Conservation (phyloP, 2,888 invertebrate genomes). For the Tachina fera region DNA sequence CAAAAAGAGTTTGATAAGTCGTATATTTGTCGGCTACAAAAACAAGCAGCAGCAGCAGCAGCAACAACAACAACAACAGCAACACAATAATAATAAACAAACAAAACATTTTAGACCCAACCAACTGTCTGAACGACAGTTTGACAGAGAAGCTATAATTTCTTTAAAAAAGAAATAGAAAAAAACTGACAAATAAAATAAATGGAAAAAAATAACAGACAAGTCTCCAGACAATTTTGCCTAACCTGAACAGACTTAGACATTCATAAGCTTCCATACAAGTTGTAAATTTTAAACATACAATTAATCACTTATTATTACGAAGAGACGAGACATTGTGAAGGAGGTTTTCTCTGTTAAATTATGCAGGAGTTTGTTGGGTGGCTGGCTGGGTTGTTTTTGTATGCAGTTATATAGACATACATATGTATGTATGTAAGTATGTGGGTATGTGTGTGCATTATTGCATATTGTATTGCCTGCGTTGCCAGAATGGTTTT, state of each 20-base stretch:
- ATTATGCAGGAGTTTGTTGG: constrained; percentile 30
- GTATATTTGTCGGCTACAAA: constrained; percentile 41
- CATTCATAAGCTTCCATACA: constrained; percentile 18
- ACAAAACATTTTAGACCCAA: constrained; percentile 9
- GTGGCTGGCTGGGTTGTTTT: background rate
- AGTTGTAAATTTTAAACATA: constrained; percentile 1
- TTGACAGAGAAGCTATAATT: constrained; percentile 49
- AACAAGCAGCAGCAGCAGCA: background rate
- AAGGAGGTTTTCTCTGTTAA: constrained; percentile 33
- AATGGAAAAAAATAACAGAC: constrained; percentile 27
- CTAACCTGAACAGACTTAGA: constrained; percentile 19
- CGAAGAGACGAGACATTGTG: constrained; percentile 6
- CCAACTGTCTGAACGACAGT: constrained; percentile 42
- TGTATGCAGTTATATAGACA: too few species aligned
- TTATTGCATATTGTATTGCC: too few species aligned
- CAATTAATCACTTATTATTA: constrained; percentile 56
- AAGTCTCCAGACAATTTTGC: constrained; percentile 51
- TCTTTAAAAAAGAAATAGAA: constrained; percentile 1
- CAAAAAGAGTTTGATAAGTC: constrained; percentile 10
- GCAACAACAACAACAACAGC: constrained; percentile 3
- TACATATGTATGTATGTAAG: background rate
- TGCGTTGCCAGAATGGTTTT: background rate
- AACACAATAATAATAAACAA: constrained; percentile 24
- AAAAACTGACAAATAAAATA: constrained; percentile 14
- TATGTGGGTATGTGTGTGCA: background rate